Base-by-base conservation (phyloP, 2,888 invertebrate genomes). In the Volucella bombylans region DNA sequence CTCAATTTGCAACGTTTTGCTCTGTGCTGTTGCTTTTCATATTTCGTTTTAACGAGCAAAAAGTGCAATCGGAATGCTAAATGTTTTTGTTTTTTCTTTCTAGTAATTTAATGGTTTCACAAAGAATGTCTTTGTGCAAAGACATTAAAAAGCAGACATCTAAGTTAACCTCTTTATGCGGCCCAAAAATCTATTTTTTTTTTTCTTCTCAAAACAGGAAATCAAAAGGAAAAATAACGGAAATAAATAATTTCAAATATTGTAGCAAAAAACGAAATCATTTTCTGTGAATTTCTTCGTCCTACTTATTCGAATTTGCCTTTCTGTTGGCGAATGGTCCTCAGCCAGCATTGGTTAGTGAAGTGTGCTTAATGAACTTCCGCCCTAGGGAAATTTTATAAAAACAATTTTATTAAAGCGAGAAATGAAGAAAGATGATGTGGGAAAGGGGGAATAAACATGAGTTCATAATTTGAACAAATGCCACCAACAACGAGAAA, bases 291-390 rank as follows among this genome's bases (percentile, higher is more conserved):
- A 57, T 78, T 43, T 68, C 38, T 23, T 31, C n/a, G 6, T 50
- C 4, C 55, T 45, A 6, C 15, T 50, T 14, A 23, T 38, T 62
- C 43, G 14, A 11, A 54, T 47, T 43, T 11, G 59, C 23, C 10
- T 38, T 38, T 43, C 23, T 49, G 49, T 64, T 12, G n/a, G 61
- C 43, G 50, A 15, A 11, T 43, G 9, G 11, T 50, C n/a, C 14
- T n/a, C 10, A 9, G 10, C 38, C 15, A n/a, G 45, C 55, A 52
- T 52, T 69, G 74, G 55, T 79, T 61, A 72, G 76, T 85, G 85
- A 81, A 85, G 76, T 81, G 72, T 81, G 81, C 81, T 85, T 85
- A 85, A 85, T 85, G 85, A 85, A 85, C 85, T 85, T 85, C 85
- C 85, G 85, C 77, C 71, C 57, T 62, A 52, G 72, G 85, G 85